Base-by-base conservation (phyloP, 2,113 vertebrate species). In the Thunnus thynnus region DNA sequence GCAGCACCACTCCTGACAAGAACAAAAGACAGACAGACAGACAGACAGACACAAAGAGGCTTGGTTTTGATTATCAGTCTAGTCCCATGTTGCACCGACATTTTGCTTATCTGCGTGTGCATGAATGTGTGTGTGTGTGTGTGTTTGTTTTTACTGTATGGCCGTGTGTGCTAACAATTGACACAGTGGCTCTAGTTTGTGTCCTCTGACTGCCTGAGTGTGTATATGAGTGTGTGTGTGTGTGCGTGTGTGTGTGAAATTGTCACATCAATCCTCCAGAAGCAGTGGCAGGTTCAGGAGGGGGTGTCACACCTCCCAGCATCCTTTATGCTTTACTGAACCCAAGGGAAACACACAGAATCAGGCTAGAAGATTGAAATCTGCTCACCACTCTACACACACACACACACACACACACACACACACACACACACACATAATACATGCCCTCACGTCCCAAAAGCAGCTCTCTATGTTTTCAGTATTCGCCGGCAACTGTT, bases 311-410 rank as follows among this genome's bases (percentile, higher is more conserved):
- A 86, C 64, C 82, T 84, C 80, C 83, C 65, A 90, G 54, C 82
- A 90, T 87, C 81, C 66, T 83, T 90, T 74, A 86, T 73, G 74
- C 80, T 87, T 92, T 88, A 91, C 77, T 90, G 76, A 82, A 67
- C 91, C 82, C 77, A 61, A 13, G 74, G 74, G 80, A 82, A 78
- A 79, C 60, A 72, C 64, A 73, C 72, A 46, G 25, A 78, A 75
- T 84, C 78, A 75, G 32, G 41, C 46, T 84, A 78, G 52, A 85
- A 83, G 78, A 89, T 86, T 84, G 89, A 87, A 87, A 92, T 86
- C 76, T 79, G 73, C 77, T 69, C 30, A 77, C 62, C 14, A 47
- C 44, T 22, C 36, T 13, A 70, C 60, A 75, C 36, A 61, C 63
- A 57, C 48, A 73, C 58, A 78, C 60, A 52, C 14, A 76, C 32